A percentile compares a stretch with the other conserved stretches of the same genome.
Conservation (phyloP, 2,888 invertebrate genomes). For the Tridacna gigas region DNA sequence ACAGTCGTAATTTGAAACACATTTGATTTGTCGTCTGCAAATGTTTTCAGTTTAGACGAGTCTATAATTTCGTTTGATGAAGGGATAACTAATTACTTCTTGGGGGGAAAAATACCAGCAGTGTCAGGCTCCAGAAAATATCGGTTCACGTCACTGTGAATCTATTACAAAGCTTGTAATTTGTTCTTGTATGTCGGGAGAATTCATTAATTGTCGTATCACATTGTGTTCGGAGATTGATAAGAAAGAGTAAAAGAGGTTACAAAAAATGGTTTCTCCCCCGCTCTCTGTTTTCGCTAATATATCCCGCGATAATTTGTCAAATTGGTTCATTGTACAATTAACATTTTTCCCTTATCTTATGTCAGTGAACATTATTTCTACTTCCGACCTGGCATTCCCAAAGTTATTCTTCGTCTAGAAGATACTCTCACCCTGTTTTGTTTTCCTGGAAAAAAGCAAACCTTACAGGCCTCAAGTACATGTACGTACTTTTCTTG, state of each 20-base stretch:
- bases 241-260: slow-evolving; percentile 23
- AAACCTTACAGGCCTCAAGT: too few species aligned
- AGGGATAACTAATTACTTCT: slow-evolving; percentile 20
- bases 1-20: too few species aligned
- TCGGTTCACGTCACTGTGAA: slow-evolving; percentile 15
- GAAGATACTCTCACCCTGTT: too few species aligned
- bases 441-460: too few species aligned
- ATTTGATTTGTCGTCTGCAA: too few species aligned
- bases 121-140: slow-evolving; percentile 13
- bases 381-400: too few species aligned
- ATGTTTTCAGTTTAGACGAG: too few species aligned
- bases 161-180: slow-evolving; percentile 17
- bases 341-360: slow-evolving; percentile 25
- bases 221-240: slow-evolving; percentile 36
- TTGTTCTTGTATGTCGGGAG: slow-evolving; percentile 43
- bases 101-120: neutral
- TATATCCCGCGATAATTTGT: slow-evolving; percentile 57
- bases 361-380: neutral
- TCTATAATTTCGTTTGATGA: too few species aligned
- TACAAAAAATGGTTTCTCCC: slow-evolving; percentile 17
- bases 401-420: too few species aligned
- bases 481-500: too few species aligned
- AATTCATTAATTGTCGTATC: slow-evolving; percentile 54
- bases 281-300: slow-evolving; percentile 18
- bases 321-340: slow-evolving; percentile 34